These are phyloP conservation scores for Brienomyrus brachyistius DNA, from an alignment of 2,113 vertebrate genomes.

Conservation along the genomic window DNA sequence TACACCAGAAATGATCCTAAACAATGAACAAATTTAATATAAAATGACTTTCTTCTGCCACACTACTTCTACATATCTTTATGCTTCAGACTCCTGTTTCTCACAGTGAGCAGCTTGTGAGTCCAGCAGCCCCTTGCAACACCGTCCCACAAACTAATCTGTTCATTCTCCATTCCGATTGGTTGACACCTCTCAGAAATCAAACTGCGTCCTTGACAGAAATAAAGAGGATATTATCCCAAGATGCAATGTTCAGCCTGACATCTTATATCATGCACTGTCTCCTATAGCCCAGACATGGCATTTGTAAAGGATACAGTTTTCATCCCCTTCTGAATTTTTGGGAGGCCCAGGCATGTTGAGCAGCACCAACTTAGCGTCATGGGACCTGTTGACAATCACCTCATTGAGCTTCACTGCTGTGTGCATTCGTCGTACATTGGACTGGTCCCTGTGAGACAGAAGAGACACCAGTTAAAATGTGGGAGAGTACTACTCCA, in stretches of 20 bases:
- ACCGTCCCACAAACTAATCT: not conserved
- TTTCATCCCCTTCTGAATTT: slow-evolving; percentile 87
- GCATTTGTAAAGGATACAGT: slow-evolving; percentile 80
- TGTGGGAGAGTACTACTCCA: not conserved
- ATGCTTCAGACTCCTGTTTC: not conserved
- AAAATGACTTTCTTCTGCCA: not conserved
- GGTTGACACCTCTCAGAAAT: not conserved
- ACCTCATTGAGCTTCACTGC: slow-evolving; percentile 97
- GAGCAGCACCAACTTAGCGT: slow-evolving; percentile 89
- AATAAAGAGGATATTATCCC: not conserved
- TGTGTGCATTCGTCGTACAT: slow-evolving; percentile 94
- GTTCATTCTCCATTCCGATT: not conserved
- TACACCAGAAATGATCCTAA: not conserved
- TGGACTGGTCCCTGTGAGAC: slow-evolving; percentile 78
- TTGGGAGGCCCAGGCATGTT: slow-evolving; percentile 98
- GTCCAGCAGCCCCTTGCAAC: not conserved
- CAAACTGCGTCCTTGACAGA: not conserved
- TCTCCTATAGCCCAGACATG: not conserved
- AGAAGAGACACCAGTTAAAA: not conserved
- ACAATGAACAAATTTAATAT: not conserved
- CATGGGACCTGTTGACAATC: slow-evolving; percentile 89
- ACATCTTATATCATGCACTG: not conserved
- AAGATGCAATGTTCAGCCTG: not conserved
- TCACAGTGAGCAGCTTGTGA: not conserved
- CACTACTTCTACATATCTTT: not conserved